Base-by-base conservation (phyloP, 1,140 invertebrate genomes). In the Neuroterus valhalla region DNA sequence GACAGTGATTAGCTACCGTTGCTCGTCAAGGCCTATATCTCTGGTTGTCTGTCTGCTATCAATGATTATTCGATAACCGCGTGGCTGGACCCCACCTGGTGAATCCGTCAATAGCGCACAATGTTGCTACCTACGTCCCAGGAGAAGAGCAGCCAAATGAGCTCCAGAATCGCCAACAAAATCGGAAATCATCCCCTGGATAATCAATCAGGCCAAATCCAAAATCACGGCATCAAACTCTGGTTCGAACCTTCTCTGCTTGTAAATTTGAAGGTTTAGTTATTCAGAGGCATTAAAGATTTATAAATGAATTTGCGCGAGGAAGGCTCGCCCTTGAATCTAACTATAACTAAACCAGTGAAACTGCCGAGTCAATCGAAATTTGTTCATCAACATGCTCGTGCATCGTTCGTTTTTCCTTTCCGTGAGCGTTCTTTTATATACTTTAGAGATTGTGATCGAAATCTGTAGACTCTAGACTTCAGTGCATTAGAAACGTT, bases 1-100 rank as follows among this genome's bases (percentile, higher is more conserved):
- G 89, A 90, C 89, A 90, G 89, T 87, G 89, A 90, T 90, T 90
- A 90, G 89, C 89, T 88, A 90, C 80, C 85, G 86, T 89, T 84
- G 83, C 88, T 89, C 76, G 88, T 90, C 89, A 90, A 90, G 89
- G 89, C 88, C 83, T 84, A 78, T 85, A 80, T 85, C 78, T 86
- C 83, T 85, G 82, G 83, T 87, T 85, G 78, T 87, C 84, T 86
- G 85, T 86, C 84, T 83, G 76, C 84, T 84, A 83, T 84, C 81
- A 85, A 83, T 85, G 86, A 81, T 86, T 87, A 87, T 84, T 83
- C 83, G 81, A 87, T 89, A 81, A 83, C 85, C 83, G 80, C 84
- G 86, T 88, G 89, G 88, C 88, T 89, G 88, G 87, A 90, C 86
- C 84, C 88, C 86, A 89, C 88, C 85, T 88, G 88, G 85, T 89